These are phyloP conservation scores for Piprites chloris DNA, from an alignment of 2,113 vertebrate species.

Conservation along the genomic window DNA sequence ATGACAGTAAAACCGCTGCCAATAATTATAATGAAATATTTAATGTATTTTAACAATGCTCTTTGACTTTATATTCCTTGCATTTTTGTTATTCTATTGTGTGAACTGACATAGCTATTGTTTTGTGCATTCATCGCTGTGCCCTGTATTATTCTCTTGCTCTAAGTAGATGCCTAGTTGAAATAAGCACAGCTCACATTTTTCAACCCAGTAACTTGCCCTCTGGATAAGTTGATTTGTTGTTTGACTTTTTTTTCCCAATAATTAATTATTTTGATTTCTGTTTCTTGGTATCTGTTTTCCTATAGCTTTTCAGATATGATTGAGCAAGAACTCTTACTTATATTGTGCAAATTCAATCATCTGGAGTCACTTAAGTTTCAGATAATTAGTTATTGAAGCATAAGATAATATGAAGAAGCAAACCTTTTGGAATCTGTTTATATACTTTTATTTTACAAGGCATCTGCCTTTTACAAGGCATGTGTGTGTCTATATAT, in stretches of 20 bases:
- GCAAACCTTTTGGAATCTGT: background rate
- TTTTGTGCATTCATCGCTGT: background rate
- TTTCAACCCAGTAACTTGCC: background rate
- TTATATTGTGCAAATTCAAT: background rate
- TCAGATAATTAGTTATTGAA: background rate
- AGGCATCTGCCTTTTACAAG: background rate
- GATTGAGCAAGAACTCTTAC: background rate
- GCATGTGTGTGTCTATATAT: background rate
- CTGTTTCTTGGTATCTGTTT: background rate
- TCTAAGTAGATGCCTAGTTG: background rate
- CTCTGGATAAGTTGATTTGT: background rate
- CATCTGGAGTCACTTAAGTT: background rate
- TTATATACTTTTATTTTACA: background rate
- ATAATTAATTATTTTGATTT: background rate
- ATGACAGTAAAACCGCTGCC: background rate
- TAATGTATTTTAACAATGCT: background rate
- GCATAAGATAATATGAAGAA: background rate
- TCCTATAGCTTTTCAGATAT: background rate
- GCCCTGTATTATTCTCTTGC: background rate
- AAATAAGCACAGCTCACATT: background rate
- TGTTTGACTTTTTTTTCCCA: background rate
- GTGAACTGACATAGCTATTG: background rate
- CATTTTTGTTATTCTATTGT: background rate
- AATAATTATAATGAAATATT: background rate
- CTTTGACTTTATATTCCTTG: background rate